phyloP scores from a whole-genome alignment of 2,113 vertebrate species.

The Chionodraco myersi region DNA sequence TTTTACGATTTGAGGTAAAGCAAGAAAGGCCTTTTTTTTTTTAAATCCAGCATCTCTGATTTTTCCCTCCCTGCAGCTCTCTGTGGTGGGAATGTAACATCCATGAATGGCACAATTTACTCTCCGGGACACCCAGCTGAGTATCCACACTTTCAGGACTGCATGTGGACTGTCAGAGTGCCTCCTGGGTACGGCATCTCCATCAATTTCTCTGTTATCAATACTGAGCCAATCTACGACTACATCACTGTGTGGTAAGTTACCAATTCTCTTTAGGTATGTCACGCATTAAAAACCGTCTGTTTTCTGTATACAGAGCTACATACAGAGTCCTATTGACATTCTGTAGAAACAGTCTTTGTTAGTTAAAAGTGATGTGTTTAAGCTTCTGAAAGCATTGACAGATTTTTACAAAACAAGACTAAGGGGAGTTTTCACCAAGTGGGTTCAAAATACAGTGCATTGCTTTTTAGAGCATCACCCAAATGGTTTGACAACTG shows the following conservation, averaged over 20 bases:
- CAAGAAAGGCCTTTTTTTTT: conserved; percentile 48
- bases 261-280: conserved; percentile 6
- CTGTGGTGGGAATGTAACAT: conserved; percentile 96
- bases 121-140: conserved; percentile 97
- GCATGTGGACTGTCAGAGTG: conserved; percentile 94
- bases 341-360: not conserved
- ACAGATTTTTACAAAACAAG: not conserved
- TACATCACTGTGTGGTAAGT: conserved; percentile 98
- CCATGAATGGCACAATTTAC: conserved; percentile 96
- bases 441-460: not conserved
- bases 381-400: not conserved
- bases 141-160: conserved; percentile 98
- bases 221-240: conserved; percentile 98
- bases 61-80: conserved; percentile 83
- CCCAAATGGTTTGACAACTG: conserved; percentile 1
- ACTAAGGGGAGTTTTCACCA: not conserved
- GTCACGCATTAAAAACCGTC: not conserved
- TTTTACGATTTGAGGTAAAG: conserved; percentile 55
- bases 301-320: conserved; percentile 5
- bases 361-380: not conserved
- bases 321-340: not conserved
- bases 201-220: conserved; percentile 96
- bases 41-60: conserved; percentile 33
- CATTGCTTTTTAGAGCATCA: not conserved
- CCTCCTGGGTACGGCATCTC: conserved; percentile 95